Evolutionary conservation across 2,888 invertebrate species (phyloP).

Genomic region (Luperina testacea): DNA sequence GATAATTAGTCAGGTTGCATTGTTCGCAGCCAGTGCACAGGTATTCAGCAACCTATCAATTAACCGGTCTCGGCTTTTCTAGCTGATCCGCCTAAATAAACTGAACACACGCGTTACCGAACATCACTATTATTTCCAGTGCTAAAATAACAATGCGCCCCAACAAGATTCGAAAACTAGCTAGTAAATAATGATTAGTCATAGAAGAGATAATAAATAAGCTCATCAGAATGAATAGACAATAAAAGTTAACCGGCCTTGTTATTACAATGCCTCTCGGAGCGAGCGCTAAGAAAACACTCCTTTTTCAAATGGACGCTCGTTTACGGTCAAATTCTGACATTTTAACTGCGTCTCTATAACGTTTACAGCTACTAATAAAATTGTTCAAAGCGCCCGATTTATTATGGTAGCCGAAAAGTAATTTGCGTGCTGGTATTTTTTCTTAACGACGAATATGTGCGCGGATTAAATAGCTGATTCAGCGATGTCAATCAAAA

Average conservation of each 20-base stretch:
- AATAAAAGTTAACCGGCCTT: conserved; percentile 83
- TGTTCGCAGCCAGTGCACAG: conserved; percentile 87
- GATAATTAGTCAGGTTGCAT: conserved; percentile 85
- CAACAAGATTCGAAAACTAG: conserved; percentile 68
- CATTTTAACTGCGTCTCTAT: conserved; percentile 87
- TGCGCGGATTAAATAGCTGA: conserved; percentile 69
- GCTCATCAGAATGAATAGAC: conserved; percentile 87
- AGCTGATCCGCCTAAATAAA: conserved; percentile 86
- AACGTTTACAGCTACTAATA: conserved; percentile 86
- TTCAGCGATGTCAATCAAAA: conserved; percentile 79
- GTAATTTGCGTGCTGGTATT: conserved; percentile 74
- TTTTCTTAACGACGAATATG: conserved; percentile 68
- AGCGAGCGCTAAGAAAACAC: conserved; percentile 86
- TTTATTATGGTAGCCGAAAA: conserved; percentile 80
- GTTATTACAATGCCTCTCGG: conserved; percentile 81
- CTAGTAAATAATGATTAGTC: conserved; percentile 84
- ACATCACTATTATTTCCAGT: conserved; percentile 71
- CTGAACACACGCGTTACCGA: conserved; percentile 65
- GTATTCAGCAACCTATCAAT: conserved; percentile 87
- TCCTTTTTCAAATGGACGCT: conserved; percentile 85
- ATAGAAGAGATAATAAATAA: conserved; percentile 84
- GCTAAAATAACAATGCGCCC: conserved; percentile 83
- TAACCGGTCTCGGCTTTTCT: conserved; percentile 77
- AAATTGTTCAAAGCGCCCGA: conserved; percentile 86
- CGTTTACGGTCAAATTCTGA: conserved; percentile 88